A percentile compares a stretch with the other conserved stretches of the same genome.
Conservation (phyloP, 2,888 invertebrate genomes). For the Sialis lutaria region DNA sequence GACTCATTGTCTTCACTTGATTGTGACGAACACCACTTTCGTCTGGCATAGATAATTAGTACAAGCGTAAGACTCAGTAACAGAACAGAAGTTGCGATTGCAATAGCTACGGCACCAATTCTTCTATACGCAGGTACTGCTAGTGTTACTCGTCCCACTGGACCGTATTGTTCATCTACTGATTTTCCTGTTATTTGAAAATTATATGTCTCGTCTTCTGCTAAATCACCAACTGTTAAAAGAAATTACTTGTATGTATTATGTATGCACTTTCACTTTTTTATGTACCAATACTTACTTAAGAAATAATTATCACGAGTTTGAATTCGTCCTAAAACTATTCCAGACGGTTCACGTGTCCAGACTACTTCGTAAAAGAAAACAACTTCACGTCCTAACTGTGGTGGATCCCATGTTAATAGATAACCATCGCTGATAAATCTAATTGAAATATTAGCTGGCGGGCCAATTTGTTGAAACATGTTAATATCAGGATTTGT, state of each 20-base stretch:
- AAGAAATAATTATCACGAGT: constrained; percentile 51
- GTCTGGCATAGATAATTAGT: constrained; percentile 37
- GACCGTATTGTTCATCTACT: constrained; percentile 38
- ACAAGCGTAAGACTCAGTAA: constrained; percentile 46
- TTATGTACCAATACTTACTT: constrained; percentile 18
- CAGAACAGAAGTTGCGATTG: constrained; percentile 49
- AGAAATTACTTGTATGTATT: neutral
- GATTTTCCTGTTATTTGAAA: constrained; percentile 56
- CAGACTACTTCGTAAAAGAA: constrained; percentile 50
- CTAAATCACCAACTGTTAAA: constrained; percentile 43
- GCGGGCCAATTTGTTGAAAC: constrained; percentile 35
- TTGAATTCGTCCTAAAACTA: constrained; percentile 45
- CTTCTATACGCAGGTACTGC: constrained; percentile 53
- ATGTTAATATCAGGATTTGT: constrained; percentile 8
- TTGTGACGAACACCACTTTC: constrained; percentile 22
- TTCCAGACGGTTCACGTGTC: constrained; percentile 43
- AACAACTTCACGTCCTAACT: constrained; percentile 33
- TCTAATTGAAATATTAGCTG: constrained; percentile 50
- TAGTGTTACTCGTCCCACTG: constrained; percentile 41
- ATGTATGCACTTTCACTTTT: neutral
- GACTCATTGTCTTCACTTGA: neutral
- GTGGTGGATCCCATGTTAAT: constrained; percentile 56
- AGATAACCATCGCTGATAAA: constrained; percentile 58
- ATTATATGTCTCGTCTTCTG: constrained; percentile 55
- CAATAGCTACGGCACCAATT: constrained; percentile 52